Evolutionary conservation across 2,113 vertebrate species (phyloP), one percentile per base, ranked within the genome.

Genomic region (Austrofundulus limnaeus): DNA sequence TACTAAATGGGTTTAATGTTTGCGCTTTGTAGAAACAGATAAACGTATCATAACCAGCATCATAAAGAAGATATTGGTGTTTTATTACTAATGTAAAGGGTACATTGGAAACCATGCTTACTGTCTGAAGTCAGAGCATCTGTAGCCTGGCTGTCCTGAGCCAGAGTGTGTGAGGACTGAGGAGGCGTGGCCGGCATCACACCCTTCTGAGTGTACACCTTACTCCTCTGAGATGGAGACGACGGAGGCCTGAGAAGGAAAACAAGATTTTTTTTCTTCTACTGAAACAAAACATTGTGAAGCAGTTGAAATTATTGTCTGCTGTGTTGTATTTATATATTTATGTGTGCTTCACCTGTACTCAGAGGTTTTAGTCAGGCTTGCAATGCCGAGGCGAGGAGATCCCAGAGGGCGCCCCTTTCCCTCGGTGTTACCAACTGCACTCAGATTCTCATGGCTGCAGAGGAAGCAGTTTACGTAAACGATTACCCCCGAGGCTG

Each of bases 151-250:
- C 75, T 54, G 15, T 98, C 95, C 76, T 92, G 94, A 82, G 81
- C 90, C 66, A 92, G 63, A 38, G 90, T 75, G 34, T 93, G 90
- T 48, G 90, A 92, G 51, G 93, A 91, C 17, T 85, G 77, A 0
- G 95, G 92, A 2, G 92, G 89, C 0, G 94, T 91, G 43, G 90
- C 87, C 1, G 96, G 97, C 81, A 96, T 77, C 21, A 98, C 93
- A 4, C 96, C 94, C 83, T 99, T 99, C 88, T 98, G 96, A 7
- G 97, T 99, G 66, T 96, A 97, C 16, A 99, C 96, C 77, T 99
- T 99, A 88, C 96, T 97, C 12, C 97, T 92, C 87, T 98, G 96
- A 11, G 96, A 97, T 5, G 96, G 96, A 34, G 96, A 98, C 58
- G 90, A 88, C 41, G 93, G 70, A 58, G 95, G 94, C 67, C 95